Base-by-base conservation (phyloP, 2,888 invertebrate species). In the Hemicrepidius hirtus region DNA sequence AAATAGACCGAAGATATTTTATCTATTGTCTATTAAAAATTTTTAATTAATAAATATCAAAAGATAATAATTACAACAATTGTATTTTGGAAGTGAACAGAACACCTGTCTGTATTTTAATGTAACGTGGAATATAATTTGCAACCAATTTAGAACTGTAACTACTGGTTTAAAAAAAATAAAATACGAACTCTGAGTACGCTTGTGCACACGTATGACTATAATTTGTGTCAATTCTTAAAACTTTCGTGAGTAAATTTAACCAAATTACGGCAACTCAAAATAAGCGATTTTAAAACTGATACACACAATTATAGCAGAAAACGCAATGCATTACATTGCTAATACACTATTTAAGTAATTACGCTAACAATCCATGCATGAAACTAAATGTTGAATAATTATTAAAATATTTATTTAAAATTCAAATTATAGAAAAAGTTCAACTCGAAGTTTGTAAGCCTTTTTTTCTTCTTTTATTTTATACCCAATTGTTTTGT, bases 321-420 rank as follows among this genome's bases (percentile, higher is more conserved):
- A 57, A 65, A 66, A 66, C 66, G 66, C 66, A 66, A 66, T 32
- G 55, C 57, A 35, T 35, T 66, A 57, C 66, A 55, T 55, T 57
- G 66, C 44, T 53, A 66, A 64, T 64, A 49, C 46, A 37, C 28
- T 64, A 37, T 50, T 35, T 21, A 6, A 20, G 64, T 57, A 66
- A 66, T 66, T 66, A 66, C 44, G 57, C 44, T 66, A 66, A 66
- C 57, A 66, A 63, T 63, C 57, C 66, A 66, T 66, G 66, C 66
- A 40, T 66, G 66, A 44, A 66, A 66, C 44, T 57, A 64, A 49
- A 64, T 64, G 50, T 62, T 64, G 63, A 32, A 20, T 64, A 64
- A 57, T 66, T 57, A 46, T 41, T 55, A 66, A 66, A 16, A 44
- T 66, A 55, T 66, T 55, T 57, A 28, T 55, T 66, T 55, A 20